Evolutionary conservation across 2,113 vertebrate genomes (phyloP), one percentile per base, ranked within the genome.

Genomic region (Charina bottae): DNA sequence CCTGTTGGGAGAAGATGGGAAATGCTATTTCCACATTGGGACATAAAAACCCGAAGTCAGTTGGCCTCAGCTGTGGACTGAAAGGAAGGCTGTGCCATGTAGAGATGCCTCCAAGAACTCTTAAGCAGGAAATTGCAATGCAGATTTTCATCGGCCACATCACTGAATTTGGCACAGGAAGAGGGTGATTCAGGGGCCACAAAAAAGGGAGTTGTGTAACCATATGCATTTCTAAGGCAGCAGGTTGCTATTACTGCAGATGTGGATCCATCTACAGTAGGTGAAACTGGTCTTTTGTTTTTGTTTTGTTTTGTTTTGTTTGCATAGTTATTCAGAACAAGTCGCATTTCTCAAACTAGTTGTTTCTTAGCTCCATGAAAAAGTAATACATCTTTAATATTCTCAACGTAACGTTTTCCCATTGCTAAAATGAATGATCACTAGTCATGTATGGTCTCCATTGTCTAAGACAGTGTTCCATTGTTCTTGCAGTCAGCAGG

Each of bases 361-460:
- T 93, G 88, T 90, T 93, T 92, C 46, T 93, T 94, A 59, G 93
- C 90, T 55, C 0, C 2, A 90, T 58, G 92, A 92, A 89, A 93
- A 88, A 88, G 84, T 93, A 83, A 78, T 87, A 72, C 85, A 21
- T 46, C 26, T 6, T 85, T 68, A 53, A 87, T 90, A 88, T 90
- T 94, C 87, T 90, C 83, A 89, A 28, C 90, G 92, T 54, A 90
- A 88, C 83, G 15, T 91, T 93, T 96, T 95, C 92, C 89, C 91
- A 11, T 54, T 62, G 49, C 85, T 54, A 94, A 93, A 90, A 90
- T 93, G 53, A 90, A 56, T 56, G 24, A 89, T 93, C 78, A 28
- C 59, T 93, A 95, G 88, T 85, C 89, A 87, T 42, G 90, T 53
- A 89, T 92, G 0, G 85, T 95, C 91, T 94, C 89, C 85, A 2